Evolutionary conservation across 1,140 invertebrate species (phyloP).

Genomic region (Protaetia brevitarsis): DNA sequence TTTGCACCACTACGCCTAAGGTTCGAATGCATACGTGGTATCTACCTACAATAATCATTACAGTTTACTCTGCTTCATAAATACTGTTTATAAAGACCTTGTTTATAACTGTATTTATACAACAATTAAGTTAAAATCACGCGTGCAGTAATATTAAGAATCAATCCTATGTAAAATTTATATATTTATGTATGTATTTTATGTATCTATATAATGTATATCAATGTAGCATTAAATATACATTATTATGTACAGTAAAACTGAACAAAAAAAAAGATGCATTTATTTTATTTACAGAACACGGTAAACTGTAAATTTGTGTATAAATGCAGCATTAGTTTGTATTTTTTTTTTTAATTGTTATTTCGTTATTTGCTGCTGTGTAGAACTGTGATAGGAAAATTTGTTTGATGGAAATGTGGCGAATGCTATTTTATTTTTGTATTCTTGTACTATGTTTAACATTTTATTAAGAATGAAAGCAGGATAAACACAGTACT

Average conservation of each 20-base stretch:
- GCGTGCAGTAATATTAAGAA: background rate
- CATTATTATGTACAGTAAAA: background rate
- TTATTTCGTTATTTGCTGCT: conserved; percentile 30
- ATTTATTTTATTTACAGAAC: conserved; percentile 14
- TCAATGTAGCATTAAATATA: conserved; percentile 2
- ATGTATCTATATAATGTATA: background rate
- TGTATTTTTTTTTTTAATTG: conserved; percentile 26
- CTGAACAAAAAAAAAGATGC: conserved; percentile 4
- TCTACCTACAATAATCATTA: too few species aligned
- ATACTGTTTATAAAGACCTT: too few species aligned
- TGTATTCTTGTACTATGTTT: conserved; percentile 23
- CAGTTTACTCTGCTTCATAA: too few species aligned
- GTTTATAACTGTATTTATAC: background rate
- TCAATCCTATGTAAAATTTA: conserved; percentile 1
- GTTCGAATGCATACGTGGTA: too few species aligned
- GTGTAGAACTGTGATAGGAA: conserved; percentile 45
- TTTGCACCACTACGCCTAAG: too few species aligned
- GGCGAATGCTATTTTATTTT: conserved; percentile 27
- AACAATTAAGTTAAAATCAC: background rate
- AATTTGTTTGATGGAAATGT: conserved; percentile 28
- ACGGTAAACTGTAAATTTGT: background rate
- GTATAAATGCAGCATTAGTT: background rate
- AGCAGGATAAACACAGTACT: conserved; percentile 4
- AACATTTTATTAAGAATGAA: background rate
- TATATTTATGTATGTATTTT: background rate